These are phyloP conservation scores for Leptodactylus fallax DNA, from an alignment of 2,797 vertebrate genomes.

Conservation along the genomic window DNA sequence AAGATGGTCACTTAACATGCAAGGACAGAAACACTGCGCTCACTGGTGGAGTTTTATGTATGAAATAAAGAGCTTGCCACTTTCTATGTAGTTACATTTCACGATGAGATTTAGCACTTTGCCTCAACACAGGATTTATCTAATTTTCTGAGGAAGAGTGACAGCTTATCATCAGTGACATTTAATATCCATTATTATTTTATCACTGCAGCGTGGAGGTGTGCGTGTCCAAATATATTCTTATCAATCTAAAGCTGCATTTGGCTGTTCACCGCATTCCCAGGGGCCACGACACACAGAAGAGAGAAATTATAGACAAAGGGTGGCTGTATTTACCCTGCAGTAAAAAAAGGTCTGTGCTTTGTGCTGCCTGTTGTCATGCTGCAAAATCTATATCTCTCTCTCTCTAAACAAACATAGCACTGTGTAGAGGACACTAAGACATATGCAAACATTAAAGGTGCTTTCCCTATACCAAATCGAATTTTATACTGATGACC, in stretches of 20 bases:
- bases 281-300: neutral
- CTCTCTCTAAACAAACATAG: too few relatives aligned
- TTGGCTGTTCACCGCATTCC: neutral
- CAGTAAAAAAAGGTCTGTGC: neutral
- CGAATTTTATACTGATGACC: too few relatives aligned
- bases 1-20: too few relatives aligned
- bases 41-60: too few relatives aligned
- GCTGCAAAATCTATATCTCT: neutral
- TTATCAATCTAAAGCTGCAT: neutral
- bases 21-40: too few relatives aligned
- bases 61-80: neutral
- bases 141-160: slow-evolving; percentile 21
- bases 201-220: slow-evolving; percentile 26
- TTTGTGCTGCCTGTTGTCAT: too few relatives aligned
- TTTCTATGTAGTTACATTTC: neutral
- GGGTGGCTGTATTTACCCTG: neutral
- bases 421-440: too few relatives aligned
- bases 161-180: slow-evolving; percentile 5
- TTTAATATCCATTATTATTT: slow-evolving; percentile 31
- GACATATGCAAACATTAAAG: too few relatives aligned
- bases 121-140: neutral
- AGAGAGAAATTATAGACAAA: neutral
- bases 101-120: neutral
- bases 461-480: too few relatives aligned
- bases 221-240: slow-evolving; percentile 13